A percentile compares a stretch with the other conserved stretches of the same genome.
Conservation (phyloP, 1,140 invertebrate genomes). For the Lysiphlebus fabarum region DNA sequence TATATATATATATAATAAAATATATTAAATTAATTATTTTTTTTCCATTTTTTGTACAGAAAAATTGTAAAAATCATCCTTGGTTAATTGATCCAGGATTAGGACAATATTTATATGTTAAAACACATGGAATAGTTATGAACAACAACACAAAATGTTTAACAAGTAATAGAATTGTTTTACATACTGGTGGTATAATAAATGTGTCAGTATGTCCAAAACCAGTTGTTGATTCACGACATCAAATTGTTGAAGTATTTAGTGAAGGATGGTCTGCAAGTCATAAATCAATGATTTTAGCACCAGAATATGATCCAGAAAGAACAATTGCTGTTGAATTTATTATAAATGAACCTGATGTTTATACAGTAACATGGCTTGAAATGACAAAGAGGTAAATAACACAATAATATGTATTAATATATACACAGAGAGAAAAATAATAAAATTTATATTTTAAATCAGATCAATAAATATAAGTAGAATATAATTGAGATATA, state of each 20-base stretch:
- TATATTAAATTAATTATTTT: conserved; percentile 9
- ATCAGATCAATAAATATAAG: too few species aligned
- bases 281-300: conserved; percentile 58
- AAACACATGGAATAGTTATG: conserved; percentile 64
- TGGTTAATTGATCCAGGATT: conserved; percentile 76
- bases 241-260: conserved; percentile 73
- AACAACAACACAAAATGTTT: conserved; percentile 59
- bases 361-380: conserved; percentile 78
- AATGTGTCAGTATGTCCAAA: conserved; percentile 71
- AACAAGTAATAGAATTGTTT: conserved; percentile 68
- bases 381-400: conserved; percentile 68
- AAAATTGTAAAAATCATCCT: conserved; percentile 71
- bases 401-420: too few species aligned
- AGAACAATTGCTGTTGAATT: conserved; percentile 74
- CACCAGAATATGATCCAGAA: conserved; percentile 61
- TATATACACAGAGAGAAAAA: too few species aligned
- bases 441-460: too few species aligned
- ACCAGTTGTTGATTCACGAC: conserved; percentile 56
- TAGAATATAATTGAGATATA: too few species aligned
- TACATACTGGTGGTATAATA: conserved; percentile 65
- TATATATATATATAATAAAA: background rate
- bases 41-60: conserved; percentile 55
- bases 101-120: conserved; percentile 68
- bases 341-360: conserved; percentile 67
- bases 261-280: conserved; percentile 74